Evolutionary conservation across 2,797 vertebrate species (phyloP).

Genomic region (Mionectes olivaceus): DNA sequence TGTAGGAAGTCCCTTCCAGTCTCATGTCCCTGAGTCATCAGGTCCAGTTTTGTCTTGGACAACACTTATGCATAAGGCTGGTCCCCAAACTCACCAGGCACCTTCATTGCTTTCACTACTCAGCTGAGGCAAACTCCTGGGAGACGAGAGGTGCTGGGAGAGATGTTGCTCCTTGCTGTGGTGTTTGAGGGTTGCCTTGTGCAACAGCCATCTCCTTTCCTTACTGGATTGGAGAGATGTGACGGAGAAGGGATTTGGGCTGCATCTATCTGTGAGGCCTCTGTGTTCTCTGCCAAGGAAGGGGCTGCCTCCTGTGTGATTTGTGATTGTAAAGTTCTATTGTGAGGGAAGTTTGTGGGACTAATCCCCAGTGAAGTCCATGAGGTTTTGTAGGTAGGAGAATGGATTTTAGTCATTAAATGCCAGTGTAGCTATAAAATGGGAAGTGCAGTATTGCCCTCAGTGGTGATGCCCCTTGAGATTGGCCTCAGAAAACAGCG

Average conservation of each 20-base stretch:
- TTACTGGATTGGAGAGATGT: background rate
- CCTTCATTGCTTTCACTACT: background rate
- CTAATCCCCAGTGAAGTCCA: background rate
- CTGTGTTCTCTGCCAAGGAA: background rate
- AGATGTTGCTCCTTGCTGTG: background rate
- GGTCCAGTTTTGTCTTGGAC: background rate
- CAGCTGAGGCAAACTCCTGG: background rate
- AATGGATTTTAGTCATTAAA: background rate
- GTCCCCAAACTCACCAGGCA: background rate
- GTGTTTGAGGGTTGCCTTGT: background rate
- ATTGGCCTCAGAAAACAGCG: rapidly evolving
- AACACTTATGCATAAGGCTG: background rate
- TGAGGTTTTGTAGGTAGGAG: background rate
- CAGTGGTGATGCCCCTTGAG: background rate
- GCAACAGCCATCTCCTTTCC: background rate
- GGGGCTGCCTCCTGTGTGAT: background rate
- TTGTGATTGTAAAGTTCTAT: background rate
- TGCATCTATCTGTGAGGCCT: background rate
- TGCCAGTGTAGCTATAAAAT: rapidly evolving
- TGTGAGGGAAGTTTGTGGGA: background rate
- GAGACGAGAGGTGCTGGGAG: background rate
- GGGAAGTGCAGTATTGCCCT: background rate
- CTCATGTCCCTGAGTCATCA: background rate
- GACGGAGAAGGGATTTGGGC: background rate
- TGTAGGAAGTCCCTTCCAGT: background rate